These are phyloP conservation scores for Parnassius orleans DNA, from an alignment of 2,888 invertebrate species.

Conservation along the genomic window DNA sequence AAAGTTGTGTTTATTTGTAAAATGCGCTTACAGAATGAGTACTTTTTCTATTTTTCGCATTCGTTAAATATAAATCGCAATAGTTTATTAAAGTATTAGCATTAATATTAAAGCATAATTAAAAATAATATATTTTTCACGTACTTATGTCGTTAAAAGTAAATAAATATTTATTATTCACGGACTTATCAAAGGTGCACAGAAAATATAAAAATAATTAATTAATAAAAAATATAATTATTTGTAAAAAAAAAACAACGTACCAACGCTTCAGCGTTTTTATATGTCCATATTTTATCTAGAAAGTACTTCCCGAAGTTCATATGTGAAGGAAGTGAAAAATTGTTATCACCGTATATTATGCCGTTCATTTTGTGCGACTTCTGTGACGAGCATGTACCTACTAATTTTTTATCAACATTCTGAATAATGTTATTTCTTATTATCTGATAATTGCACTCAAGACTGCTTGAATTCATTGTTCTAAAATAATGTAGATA, in stretches of 20 bases:
- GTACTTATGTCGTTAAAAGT: no score
- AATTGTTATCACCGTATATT: conserved; percentile 44
- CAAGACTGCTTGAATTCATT: no score
- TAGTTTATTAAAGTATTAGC: no score
- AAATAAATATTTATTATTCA: no score
- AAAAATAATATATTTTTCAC: no score
- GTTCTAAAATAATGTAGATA: no score
- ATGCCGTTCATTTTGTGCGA: conserved; percentile 32
- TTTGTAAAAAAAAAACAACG: conserved; percentile 32
- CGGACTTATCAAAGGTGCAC: no score
- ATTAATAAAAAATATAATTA: no score
- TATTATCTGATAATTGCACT: no score
- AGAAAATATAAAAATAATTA: no score
- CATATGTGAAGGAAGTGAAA: conserved; percentile 47
- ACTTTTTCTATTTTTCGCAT: neutral
- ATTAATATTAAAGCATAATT: no score
- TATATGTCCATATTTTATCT: conserved; percentile 42
- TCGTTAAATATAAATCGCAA: no score
- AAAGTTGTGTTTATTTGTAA: conserved; percentile 21
- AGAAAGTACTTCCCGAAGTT: conserved; percentile 52
- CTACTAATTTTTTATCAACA: conserved; percentile 3
- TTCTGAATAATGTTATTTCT: neutral
- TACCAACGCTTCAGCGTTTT: conserved; percentile 53
- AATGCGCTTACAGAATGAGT: conserved; percentile 9
- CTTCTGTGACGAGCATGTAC: neutral